Evolutionary conservation across 2,797 vertebrate species (phyloP).

Genomic region (Cichlasoma orientale): DNA sequence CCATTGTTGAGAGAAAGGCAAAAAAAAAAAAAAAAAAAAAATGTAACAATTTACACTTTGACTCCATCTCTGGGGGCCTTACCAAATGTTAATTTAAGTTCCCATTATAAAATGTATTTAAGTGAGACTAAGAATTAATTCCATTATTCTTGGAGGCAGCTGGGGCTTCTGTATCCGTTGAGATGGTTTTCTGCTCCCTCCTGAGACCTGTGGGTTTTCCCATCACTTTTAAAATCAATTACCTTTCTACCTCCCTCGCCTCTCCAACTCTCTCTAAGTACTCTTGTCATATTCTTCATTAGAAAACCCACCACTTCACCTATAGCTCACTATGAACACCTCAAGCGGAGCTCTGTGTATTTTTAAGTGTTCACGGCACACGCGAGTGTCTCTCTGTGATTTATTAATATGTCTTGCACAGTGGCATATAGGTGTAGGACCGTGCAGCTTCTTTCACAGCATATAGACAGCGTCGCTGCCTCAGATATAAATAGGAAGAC

Average conservation of each 20-base stretch:
- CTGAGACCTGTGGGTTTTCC: constrained; percentile 79
- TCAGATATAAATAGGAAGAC: constrained; percentile 56
- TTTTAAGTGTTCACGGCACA: constrained; percentile 56
- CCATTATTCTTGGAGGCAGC: constrained; percentile 73
- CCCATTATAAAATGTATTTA: constrained; percentile 76
- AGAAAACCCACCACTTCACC: constrained; percentile 76
- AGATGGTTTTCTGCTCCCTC: constrained; percentile 73
- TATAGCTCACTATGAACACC: constrained; percentile 61
- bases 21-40: constrained; percentile 17
- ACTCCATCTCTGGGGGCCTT: constrained; percentile 64
- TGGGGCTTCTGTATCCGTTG: constrained; percentile 71
- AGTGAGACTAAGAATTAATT: constrained; percentile 75
- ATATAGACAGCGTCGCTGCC: constrained; percentile 27
- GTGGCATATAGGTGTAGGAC: constrained; percentile 21
- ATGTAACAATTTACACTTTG: constrained; percentile 72
- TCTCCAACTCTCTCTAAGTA: constrained; percentile 74
- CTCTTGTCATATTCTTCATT: constrained; percentile 80
- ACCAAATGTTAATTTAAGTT: constrained; percentile 73
- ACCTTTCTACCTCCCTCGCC: constrained; percentile 75
- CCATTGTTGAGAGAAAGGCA: constrained; percentile 45
- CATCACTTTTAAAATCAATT: constrained; percentile 85
- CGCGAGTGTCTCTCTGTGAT: constrained; percentile 60
- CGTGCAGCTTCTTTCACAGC: constrained; percentile 26
- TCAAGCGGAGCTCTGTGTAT: constrained; percentile 55
- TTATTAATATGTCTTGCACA: constrained; percentile 55